Evolutionary conservation across 2,888 invertebrate genomes (phyloP).

Genomic region (Acanthosepion lycidas): DNA sequence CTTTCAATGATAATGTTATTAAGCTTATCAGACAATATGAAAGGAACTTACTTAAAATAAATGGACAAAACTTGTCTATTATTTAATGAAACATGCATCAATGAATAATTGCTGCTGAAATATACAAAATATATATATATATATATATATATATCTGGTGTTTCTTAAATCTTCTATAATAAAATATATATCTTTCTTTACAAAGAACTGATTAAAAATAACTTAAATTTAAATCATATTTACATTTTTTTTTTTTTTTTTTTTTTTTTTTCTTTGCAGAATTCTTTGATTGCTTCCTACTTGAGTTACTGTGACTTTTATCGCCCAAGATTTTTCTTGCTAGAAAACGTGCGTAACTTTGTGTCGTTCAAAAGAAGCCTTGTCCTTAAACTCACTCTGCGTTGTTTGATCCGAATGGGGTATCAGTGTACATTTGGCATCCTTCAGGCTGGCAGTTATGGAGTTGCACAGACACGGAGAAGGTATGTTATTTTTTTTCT

Average conservation of each 20-base stretch:
- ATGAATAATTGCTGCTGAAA: too few species aligned
- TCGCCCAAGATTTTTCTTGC: constrained; percentile 86
- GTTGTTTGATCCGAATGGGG: constrained; percentile 86
- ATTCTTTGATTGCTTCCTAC: constrained; percentile 87
- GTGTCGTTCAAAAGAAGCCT: constrained; percentile 87
- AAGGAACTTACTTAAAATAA: too few species aligned
- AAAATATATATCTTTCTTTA: too few species aligned
- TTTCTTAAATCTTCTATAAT: too few species aligned
- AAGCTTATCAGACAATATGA: too few species aligned
- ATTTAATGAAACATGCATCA: too few species aligned
- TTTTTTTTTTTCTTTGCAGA: constrained; percentile 75
- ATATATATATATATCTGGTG: too few species aligned
- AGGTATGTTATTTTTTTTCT: constrained; percentile 74
- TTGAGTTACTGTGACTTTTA: constrained; percentile 90
- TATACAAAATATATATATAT: too few species aligned
- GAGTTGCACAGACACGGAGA: constrained; percentile 87
- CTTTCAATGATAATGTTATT: too few species aligned
- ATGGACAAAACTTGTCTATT: too few species aligned
- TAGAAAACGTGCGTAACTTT: constrained; percentile 91
- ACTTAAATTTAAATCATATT: background rate
- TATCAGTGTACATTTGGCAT: constrained; percentile 91
- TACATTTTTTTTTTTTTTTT: constrained; percentile 55
- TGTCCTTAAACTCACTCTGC: constrained; percentile 85
- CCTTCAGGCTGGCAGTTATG: constrained; percentile 90
- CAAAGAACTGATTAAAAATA: too few species aligned